These are phyloP conservation scores for Mnemiopsis leidyi DNA, from an alignment of 37 sponge, comb jelly and placozoan species.

Conservation along the genomic window DNA sequence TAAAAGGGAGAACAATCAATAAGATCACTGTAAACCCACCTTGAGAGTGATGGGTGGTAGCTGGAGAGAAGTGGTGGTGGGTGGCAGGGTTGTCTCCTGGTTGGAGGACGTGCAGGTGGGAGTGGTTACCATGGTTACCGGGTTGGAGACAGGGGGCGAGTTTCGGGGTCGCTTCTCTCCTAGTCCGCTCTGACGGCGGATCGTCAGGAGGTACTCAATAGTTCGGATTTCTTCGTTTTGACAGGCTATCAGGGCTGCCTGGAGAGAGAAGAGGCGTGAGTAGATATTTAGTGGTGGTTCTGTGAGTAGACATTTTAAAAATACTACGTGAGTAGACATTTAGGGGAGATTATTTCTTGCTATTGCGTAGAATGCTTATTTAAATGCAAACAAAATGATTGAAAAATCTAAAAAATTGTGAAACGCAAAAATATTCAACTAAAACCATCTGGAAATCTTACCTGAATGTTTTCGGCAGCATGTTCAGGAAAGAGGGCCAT, in stretches of 20 bases:
- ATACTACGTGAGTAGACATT: background rate
- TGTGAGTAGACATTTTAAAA: background rate
- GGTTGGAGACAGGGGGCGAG: background rate
- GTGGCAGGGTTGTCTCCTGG: background rate
- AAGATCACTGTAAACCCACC: background rate
- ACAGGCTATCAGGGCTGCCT: conserved; percentile 53
- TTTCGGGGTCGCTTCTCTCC: conserved; percentile 6
- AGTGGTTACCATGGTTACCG: background rate
- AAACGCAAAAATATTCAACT: background rate
- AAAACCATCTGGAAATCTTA: background rate
- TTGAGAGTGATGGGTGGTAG: conserved; percentile 6
- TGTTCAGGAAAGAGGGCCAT: conserved; percentile 55
- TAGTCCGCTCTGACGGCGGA: background rate
- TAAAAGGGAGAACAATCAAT: background rate
- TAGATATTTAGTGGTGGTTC: no score
- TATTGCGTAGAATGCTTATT: no score
- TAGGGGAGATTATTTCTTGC: background rate
- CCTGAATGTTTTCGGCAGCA: conserved; percentile 48
- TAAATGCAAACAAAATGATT: no score
- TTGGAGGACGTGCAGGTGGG: background rate
- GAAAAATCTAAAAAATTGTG: no score
- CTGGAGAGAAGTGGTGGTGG: background rate
- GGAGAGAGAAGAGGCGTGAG: background rate
- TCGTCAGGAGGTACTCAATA: conserved; percentile 35
- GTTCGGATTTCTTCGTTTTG: conserved; percentile 46